Evolutionary conservation across 53 echinoderm and acorn worm genomes (phyloP).

Genomic region (Stichopus horrens): DNA sequence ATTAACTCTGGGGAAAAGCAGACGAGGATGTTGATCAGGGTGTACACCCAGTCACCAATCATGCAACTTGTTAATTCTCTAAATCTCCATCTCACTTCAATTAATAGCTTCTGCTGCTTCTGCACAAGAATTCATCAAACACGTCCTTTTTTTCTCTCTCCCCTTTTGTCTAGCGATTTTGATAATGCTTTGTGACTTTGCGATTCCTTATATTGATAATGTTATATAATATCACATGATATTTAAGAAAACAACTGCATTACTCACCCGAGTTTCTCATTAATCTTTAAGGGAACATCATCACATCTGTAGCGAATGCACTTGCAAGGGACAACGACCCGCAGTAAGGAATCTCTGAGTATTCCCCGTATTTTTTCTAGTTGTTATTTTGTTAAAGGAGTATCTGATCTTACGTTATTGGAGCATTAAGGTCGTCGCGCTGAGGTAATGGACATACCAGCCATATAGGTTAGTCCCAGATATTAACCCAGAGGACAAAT

Average conservation of each 20-base stretch:
- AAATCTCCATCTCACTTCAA: too few relatives aligned
- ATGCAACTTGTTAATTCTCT: too few relatives aligned
- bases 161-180: too few relatives aligned
- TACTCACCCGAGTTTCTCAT: neutral
- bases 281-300: neutral
- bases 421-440: neutral
- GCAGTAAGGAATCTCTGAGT: neutral
- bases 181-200: neutral
- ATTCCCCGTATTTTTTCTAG: neutral
- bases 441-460: neutral
- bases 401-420: neutral
- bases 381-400: neutral
- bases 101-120: too few relatives aligned
- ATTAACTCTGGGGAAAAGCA: neutral
- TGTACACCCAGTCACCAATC: too few relatives aligned
- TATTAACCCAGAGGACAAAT: neutral
- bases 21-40: neutral
- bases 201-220: neutral
- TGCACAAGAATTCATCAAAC: too few relatives aligned
- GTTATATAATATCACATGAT: neutral
- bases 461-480: neutral
- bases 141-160: too few relatives aligned
- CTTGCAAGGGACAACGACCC: neutral
- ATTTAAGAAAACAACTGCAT: neutral
- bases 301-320: neutral